Conservation (phyloP, 2,888 invertebrate species). For the Hydrotaea cyrtoneurina region DNA sequence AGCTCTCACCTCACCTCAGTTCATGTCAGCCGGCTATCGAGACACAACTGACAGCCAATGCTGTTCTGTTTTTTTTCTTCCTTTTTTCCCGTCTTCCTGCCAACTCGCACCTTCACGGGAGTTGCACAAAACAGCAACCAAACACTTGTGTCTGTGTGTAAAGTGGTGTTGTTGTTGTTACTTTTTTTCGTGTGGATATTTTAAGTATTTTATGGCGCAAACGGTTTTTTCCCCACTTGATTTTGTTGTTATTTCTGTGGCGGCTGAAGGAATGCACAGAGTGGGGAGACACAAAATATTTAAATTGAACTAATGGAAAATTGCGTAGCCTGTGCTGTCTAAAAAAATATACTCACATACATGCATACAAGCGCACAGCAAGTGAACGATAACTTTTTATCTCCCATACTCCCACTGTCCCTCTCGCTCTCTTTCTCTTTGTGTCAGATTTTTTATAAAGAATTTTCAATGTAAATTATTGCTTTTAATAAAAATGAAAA, state of each 20-base stretch:
- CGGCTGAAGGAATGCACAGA: neutral
- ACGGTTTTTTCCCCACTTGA: neutral
- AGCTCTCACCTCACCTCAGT: neutral
- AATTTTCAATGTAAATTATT: constrained; percentile 39
- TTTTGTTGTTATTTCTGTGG: constrained; percentile 16
- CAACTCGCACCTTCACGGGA: neutral
- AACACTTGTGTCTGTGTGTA: constrained; percentile 2
- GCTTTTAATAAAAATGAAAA: constrained; percentile 39
- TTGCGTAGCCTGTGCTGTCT: neutral
- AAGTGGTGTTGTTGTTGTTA: neutral
- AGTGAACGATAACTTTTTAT: neutral
- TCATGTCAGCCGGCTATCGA: neutral
- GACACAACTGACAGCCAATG: constrained; percentile 29
- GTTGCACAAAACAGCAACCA: neutral
- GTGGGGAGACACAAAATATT: neutral
- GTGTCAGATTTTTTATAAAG: neutral
- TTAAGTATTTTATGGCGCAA: constrained; percentile 34
- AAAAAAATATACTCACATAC: neutral
- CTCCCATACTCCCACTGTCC: neutral
- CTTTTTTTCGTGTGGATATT: constrained; percentile 1
- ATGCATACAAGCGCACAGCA: neutral
- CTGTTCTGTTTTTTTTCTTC: neutral
- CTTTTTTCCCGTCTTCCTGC: neutral
- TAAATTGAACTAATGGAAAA: neutral
- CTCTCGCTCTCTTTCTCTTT: too few relatives aligned